These are phyloP conservation scores for Drosophila eugracilis DNA, from an alignment of 1,140 invertebrate genomes.

Conservation along the genomic window DNA sequence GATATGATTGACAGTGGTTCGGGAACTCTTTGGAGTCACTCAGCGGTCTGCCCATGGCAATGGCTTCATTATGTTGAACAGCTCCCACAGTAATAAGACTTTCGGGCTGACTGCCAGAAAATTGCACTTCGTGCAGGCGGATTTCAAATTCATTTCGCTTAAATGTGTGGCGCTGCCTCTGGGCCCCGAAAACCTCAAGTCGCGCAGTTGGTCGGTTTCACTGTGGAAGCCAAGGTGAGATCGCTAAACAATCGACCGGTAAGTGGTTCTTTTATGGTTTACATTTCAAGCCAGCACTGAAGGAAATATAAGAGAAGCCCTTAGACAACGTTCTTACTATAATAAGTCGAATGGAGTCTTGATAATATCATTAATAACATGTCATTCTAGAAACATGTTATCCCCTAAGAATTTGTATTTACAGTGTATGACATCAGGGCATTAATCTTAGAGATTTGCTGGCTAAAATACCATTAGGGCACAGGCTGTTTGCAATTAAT, in stretches of 20 bases:
- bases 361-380: too few relatives aligned
- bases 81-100: constrained; percentile 68
- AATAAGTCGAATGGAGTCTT: too few relatives aligned
- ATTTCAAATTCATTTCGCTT: constrained; percentile 59
- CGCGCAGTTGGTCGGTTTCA: constrained; percentile 13
- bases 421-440: too few relatives aligned
- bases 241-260: constrained; percentile 8
- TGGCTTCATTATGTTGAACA: constrained; percentile 71
- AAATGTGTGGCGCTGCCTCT: constrained; percentile 64
- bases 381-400: too few relatives aligned
- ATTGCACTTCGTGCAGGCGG: constrained; percentile 75
- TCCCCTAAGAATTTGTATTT: too few relatives aligned
- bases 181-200: constrained; percentile 20
- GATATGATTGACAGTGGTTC: constrained; percentile 53
- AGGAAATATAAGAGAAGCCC: too few relatives aligned
- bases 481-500: too few relatives aligned
- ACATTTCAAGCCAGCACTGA: constrained; percentile 8
- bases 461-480: too few relatives aligned
- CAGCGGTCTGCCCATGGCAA: constrained; percentile 50
- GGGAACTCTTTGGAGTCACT: background rate
- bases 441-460: too few relatives aligned
- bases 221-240: constrained; percentile 31
- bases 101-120: constrained; percentile 44
- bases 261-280: constrained; percentile 33
- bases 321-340: too few relatives aligned